Percentiles rank a stretch among this genome's conserved stretches.
Evolutionary conservation across 2,113 vertebrate species (phyloP).

Genomic region (Thalassarche chlororhynchos): DNA sequence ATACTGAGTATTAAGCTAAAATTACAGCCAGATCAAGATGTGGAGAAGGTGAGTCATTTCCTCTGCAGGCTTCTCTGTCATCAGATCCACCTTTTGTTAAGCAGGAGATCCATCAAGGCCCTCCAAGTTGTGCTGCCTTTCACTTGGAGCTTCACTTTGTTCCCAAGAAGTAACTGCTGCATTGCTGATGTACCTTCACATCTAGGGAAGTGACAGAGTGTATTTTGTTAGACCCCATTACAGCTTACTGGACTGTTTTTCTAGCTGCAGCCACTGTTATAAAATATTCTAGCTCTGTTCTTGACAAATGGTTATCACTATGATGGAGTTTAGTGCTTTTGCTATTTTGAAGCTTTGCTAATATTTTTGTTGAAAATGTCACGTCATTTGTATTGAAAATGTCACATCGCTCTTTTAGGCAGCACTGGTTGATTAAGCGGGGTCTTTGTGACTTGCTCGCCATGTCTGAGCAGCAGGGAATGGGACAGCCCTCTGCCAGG

Average conservation of each 20-base stretch:
- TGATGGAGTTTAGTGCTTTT: background rate
- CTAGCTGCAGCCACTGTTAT: background rate
- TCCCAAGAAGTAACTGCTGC: background rate
- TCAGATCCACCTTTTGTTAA: background rate
- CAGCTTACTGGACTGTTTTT: background rate
- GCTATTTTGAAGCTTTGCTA: background rate
- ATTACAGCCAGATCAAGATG: constrained; percentile 80
- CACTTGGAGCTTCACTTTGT: background rate
- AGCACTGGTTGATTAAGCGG: background rate
- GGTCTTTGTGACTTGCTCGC: background rate
- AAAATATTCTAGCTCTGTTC: background rate
- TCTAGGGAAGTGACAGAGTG: background rate
- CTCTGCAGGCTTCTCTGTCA: background rate
- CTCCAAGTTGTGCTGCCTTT: background rate
- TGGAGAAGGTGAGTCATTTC: constrained; percentile 84
- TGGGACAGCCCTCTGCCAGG: background rate
- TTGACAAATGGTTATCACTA: background rate
- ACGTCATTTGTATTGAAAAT: background rate
- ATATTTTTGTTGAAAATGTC: background rate
- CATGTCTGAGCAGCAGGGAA: background rate
- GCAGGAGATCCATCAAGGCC: background rate
- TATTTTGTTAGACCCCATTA: background rate
- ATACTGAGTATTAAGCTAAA: constrained; percentile 78
- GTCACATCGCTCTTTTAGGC: background rate
- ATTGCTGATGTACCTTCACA: background rate